Evolutionary conservation across 2,797 vertebrate genomes (phyloP).

Genomic region (Sebastes miniatus): DNA sequence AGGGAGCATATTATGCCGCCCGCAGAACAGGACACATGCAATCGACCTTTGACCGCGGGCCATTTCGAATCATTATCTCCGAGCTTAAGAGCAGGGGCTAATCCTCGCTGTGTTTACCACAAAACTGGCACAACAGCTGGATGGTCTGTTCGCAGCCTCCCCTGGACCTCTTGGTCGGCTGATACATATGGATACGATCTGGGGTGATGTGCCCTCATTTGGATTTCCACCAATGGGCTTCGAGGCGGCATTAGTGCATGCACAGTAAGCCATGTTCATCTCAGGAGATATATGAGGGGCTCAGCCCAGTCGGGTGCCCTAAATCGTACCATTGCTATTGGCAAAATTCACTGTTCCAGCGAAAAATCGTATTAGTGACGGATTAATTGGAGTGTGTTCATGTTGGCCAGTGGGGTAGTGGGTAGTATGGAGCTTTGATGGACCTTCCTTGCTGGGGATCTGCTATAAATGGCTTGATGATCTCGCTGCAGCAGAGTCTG

Average conservation of each 20-base stretch:
- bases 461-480: constrained; percentile 24
- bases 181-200: constrained; percentile 48
- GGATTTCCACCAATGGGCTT: constrained; percentile 50
- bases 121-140: constrained; percentile 75
- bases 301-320: constrained; percentile 42
- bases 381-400: constrained; percentile 42
- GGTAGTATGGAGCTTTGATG: constrained; percentile 17
- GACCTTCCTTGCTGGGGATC: constrained; percentile 23
- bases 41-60: constrained; percentile 56
- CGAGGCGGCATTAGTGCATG: constrained; percentile 38
- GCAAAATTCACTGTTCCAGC: constrained; percentile 43
- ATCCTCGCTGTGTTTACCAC: constrained; percentile 73
- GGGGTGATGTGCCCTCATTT: constrained; percentile 61
- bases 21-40: constrained; percentile 51
- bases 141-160: constrained; percentile 57
- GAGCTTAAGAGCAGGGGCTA: constrained; percentile 64
- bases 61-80: constrained; percentile 70
- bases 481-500: not conserved
- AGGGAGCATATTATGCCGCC: constrained; percentile 37
- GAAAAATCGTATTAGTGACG: constrained; percentile 43
- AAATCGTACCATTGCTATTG: constrained; percentile 36
- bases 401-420: constrained; percentile 42
- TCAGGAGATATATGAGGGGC: constrained; percentile 31
- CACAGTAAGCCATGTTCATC: constrained; percentile 55
- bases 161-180: constrained; percentile 20